Conservation (phyloP, 2,113 vertebrate species). For the Mormoops blainvillei region DNA sequence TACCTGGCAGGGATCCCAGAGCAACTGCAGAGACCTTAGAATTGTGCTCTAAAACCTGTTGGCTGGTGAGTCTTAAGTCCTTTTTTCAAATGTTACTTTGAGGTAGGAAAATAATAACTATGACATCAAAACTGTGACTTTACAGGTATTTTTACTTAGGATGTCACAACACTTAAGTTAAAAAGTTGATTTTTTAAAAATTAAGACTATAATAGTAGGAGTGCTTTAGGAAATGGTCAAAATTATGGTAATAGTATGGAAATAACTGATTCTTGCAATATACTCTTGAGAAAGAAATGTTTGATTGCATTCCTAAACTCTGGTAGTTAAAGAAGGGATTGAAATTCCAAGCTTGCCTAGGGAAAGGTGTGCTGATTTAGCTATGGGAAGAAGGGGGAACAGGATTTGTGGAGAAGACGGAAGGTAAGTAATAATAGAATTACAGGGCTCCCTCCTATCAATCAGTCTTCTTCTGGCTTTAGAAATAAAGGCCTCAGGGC, state of each 20-base stretch:
- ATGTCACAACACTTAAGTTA: background rate
- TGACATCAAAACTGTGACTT: background rate
- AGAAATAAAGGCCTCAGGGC: background rate
- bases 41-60: constrained; percentile 15
- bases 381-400: background rate
- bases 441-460: background rate
- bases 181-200: constrained; percentile 15
- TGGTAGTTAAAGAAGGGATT: background rate
- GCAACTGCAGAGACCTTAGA: background rate
- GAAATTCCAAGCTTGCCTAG: background rate
- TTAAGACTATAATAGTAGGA: background rate
- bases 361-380: background rate
- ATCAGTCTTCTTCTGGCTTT: background rate
- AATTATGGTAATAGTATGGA: background rate
- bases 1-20: background rate
- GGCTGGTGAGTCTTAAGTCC: background rate
- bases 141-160: background rate
- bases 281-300: background rate
- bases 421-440: background rate
- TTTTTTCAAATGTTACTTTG: constrained; percentile 38
- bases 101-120: background rate
- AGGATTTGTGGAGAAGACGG: background rate
- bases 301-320: background rate
- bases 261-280: background rate
- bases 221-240: background rate